Evolutionary conservation across 1,140 invertebrate species (phyloP).

Genomic region (Polypedilum vanderplanki): DNA sequence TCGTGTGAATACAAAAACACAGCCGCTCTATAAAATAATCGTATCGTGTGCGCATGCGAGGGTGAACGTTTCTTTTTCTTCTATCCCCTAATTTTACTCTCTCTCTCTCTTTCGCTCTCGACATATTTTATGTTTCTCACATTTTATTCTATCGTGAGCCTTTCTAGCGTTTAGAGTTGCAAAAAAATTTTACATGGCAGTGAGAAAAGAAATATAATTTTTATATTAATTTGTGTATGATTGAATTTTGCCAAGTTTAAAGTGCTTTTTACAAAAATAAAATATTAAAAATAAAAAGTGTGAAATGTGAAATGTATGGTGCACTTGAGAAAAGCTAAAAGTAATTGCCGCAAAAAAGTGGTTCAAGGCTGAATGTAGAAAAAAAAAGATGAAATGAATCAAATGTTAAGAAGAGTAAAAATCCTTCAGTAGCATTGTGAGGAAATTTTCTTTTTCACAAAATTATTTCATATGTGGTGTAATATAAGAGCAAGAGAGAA

Average conservation of each 20-base stretch:
- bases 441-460: neutral
- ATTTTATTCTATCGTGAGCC: conserved; percentile 12
- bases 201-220: neutral
- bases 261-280: neutral
- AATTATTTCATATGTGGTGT: no score
- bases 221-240: neutral
- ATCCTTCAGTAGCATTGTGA: neutral
- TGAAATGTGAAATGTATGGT: neutral
- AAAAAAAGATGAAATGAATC: neutral
- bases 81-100: neutral
- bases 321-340: neutral
- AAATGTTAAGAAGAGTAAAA: neutral
- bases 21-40: neutral
- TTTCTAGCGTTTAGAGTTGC: conserved; percentile 11
- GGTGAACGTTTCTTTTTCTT: conserved; percentile 12
- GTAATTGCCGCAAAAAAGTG: conserved; percentile 4
- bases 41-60: neutral
- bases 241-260: neutral
- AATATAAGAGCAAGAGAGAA: no score
- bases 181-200: neutral
- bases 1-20: neutral
- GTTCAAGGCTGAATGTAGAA: neutral
- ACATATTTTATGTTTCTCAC: conserved; percentile 19
- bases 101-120: neutral
- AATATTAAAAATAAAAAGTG: neutral